These are phyloP conservation scores for Martes flavigula DNA, from an alignment of 2,797 vertebrate species.

Conservation along the genomic window DNA sequence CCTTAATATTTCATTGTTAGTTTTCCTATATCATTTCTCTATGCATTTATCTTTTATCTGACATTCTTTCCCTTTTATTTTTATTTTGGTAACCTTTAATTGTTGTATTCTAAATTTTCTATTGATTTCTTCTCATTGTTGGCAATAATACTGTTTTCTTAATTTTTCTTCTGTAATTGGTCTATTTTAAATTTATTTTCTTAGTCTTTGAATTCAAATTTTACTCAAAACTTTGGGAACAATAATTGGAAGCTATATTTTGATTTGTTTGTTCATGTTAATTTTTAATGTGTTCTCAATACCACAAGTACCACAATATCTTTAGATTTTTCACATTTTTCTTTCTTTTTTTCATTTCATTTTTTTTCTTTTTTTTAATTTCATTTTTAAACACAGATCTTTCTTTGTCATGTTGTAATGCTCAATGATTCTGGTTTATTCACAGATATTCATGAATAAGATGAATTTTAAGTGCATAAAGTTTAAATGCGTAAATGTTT, in stretches of 20 bases:
- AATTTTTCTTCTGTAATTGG: neutral
- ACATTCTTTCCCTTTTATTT: neutral
- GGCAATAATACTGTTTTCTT: neutral
- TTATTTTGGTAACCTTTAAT: neutral
- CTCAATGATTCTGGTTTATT: neutral
- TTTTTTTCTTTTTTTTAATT: too few species aligned
- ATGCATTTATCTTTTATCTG: neutral
- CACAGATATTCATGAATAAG: neutral
- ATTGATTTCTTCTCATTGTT: neutral
- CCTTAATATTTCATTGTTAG: neutral
- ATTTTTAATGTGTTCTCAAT: neutral
- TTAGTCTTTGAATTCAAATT: neutral
- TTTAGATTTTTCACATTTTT: neutral
- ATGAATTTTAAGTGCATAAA: neutral
- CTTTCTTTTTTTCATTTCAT: neutral
- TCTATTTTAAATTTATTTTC: neutral
- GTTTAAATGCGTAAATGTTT: too few species aligned
- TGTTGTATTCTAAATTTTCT: neutral
- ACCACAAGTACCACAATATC: neutral
- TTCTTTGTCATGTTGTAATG: neutral
- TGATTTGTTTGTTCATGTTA: neutral
- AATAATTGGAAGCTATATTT: neutral
- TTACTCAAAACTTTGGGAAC: neutral
- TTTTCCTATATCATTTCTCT: neutral
- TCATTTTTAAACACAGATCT: neutral